phyloP scores from a whole-genome alignment of 2,797 vertebrate species.

The Oryzias dopingdopingensis region DNA sequence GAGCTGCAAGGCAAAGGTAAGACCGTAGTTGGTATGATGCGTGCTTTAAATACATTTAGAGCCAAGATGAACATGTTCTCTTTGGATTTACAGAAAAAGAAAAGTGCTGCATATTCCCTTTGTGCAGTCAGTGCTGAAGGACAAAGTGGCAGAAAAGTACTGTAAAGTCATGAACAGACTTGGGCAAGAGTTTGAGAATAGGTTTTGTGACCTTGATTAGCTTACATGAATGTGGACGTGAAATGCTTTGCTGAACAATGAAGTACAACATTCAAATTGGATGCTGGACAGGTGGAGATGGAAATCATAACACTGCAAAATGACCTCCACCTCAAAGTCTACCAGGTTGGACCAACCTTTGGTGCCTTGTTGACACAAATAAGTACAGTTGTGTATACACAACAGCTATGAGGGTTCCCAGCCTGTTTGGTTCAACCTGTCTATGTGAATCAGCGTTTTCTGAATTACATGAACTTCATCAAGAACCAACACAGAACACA shows the following conservation, averaged over 20 bases:
- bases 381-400: slow-evolving; percentile 20
- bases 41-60: not conserved
- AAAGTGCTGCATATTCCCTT: not conserved
- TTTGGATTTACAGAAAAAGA: not conserved
- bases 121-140: not conserved
- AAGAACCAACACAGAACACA: not conserved
- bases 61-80: not conserved
- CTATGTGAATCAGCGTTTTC: slow-evolving; percentile 35
- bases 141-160: not conserved
- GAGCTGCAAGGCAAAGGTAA: not conserved
- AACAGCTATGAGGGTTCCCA: slow-evolving; percentile 27
- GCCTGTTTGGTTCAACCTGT: slow-evolving; percentile 23
- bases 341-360: slow-evolving; percentile 21
- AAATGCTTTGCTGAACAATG: too few relatives aligned
- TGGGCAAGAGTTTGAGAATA: too few relatives aligned
- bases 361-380: slow-evolving; percentile 25
- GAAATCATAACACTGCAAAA: slow-evolving; percentile 14
- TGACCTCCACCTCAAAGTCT: too few relatives aligned
- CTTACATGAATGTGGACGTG: too few relatives aligned
- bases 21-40: not conserved
- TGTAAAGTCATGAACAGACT: too few relatives aligned
- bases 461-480: too few relatives aligned
- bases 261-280: too few relatives aligned
- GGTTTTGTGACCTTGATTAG: too few relatives aligned
- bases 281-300: slow-evolving; percentile 22